Evolutionary conservation across 2,888 invertebrate species (phyloP).

Genomic region (Blastobasis lacticolella): DNA sequence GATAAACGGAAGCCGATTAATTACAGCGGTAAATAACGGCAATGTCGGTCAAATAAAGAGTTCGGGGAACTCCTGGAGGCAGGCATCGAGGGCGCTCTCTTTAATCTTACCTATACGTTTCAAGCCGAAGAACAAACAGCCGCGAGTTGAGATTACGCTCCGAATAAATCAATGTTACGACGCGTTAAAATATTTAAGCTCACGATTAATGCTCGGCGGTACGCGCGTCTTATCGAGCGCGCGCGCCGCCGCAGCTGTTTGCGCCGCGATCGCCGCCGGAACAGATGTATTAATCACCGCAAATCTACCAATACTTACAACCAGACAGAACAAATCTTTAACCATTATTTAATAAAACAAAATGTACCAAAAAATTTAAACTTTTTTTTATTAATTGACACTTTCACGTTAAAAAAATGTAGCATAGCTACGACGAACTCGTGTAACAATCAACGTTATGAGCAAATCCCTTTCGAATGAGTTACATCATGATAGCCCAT

Average conservation of each 20-base stretch:
- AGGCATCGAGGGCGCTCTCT: slow-evolving; percentile 43
- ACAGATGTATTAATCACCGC: slow-evolving; percentile 29
- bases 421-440: no score
- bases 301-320: slow-evolving; percentile 10
- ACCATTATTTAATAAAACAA: no score
- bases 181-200: slow-evolving; percentile 74
- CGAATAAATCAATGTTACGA: slow-evolving; percentile 73
- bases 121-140: slow-evolving; percentile 69
- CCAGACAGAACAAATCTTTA: no score
- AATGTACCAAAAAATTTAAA: no score
- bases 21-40: slow-evolving; percentile 31
- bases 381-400: no score
- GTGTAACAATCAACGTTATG: no score
- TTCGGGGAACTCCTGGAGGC: slow-evolving; percentile 28
- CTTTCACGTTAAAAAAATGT: no score
- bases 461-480: no score
- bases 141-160: slow-evolving; percentile 66
- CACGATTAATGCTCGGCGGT: slow-evolving; percentile 65
- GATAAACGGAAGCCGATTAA: slow-evolving; percentile 39
- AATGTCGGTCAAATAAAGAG: slow-evolving; percentile 35
- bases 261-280: slow-evolving; percentile 25
- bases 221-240: slow-evolving; percentile 50
- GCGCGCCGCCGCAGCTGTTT: slow-evolving; percentile 27
- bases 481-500: not conserved
- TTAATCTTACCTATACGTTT: slow-evolving; percentile 68